Percentiles rank a stretch among this genome's conserved stretches.
These are phyloP conservation scores for Xiphorhynchus erythropygius DNA, from an alignment of 2,797 vertebrate genomes.

Conservation along the genomic window DNA sequence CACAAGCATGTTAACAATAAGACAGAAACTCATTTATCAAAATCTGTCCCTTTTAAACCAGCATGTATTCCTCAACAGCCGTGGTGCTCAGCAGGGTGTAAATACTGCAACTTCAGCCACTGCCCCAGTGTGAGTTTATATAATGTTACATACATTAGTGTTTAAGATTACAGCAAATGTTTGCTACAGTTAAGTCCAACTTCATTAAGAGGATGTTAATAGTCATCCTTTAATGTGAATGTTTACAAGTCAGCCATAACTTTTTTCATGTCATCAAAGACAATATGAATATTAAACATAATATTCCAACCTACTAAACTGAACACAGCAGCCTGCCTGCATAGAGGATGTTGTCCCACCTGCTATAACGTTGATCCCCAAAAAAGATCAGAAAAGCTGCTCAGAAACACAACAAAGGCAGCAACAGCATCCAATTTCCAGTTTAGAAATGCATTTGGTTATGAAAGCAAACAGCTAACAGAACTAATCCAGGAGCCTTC, in stretches of 20 bases:
- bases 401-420: background rate
- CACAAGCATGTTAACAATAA: background rate
- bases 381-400: background rate
- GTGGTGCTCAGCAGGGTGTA: background rate
- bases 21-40: slow-evolving; percentile 40
- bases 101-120: background rate
- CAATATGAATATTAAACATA: background rate
- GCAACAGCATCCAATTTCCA: background rate
- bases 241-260: background rate
- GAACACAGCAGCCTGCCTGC: background rate
- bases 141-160: background rate
- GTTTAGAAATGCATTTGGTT: background rate
- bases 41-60: slow-evolving; percentile 2
- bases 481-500: background rate
- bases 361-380: background rate
- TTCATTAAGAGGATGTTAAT: background rate
- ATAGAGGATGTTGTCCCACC: background rate
- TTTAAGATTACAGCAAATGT: background rate
- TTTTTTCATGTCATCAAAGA: rapidly evolving
- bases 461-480: background rate
- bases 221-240: background rate
- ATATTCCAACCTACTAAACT: background rate
- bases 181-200: background rate
- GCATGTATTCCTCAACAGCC: background rate
- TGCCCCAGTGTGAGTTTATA: background rate